Conservation (phyloP, 2,888 invertebrate species). For the Lottia gigantea region DNA sequence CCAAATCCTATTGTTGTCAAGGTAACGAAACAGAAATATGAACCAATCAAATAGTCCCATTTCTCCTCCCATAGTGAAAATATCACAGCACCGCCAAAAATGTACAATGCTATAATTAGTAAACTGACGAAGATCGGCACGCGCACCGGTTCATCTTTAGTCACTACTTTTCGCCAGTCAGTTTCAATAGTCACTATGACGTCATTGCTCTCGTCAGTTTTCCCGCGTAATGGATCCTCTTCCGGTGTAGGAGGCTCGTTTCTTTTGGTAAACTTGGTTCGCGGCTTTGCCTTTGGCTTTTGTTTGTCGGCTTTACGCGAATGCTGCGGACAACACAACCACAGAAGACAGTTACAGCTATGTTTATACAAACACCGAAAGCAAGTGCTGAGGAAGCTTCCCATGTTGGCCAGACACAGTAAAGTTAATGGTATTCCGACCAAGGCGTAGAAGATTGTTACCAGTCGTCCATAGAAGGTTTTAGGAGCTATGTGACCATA, state of each 20-base stretch:
- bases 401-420: slow-evolving; percentile 57
- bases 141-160: slow-evolving; percentile 46
- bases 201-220: slow-evolving; percentile 19
- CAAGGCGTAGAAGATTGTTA: slow-evolving; percentile 58
- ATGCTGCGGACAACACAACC: slow-evolving; percentile 26
- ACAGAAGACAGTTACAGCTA: slow-evolving; percentile 32
- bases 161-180: slow-evolving; percentile 26
- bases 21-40: slow-evolving; percentile 70
- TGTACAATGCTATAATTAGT: slow-evolving; percentile 87
- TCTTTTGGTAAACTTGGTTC: slow-evolving; percentile 11
- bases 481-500: slow-evolving; percentile 58
- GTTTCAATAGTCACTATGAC: slow-evolving; percentile 14
- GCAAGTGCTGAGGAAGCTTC: slow-evolving; percentile 51
- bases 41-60: slow-evolving; percentile 91
- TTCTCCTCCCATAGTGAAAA: slow-evolving; percentile 87
- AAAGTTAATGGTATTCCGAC: slow-evolving; percentile 59
- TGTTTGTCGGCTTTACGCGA: slow-evolving; percentile 18
- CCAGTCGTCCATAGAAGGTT: slow-evolving; percentile 46
- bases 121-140: slow-evolving; percentile 92
- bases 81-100: slow-evolving; percentile 91
- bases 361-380: slow-evolving; percentile 58
- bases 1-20: slow-evolving; percentile 69
- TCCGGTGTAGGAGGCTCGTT: background rate
- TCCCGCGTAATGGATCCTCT: slow-evolving; percentile 14
- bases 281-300: slow-evolving; percentile 1